Base-by-base conservation (phyloP, 2,888 invertebrate species). In the Drepana falcataria region DNA sequence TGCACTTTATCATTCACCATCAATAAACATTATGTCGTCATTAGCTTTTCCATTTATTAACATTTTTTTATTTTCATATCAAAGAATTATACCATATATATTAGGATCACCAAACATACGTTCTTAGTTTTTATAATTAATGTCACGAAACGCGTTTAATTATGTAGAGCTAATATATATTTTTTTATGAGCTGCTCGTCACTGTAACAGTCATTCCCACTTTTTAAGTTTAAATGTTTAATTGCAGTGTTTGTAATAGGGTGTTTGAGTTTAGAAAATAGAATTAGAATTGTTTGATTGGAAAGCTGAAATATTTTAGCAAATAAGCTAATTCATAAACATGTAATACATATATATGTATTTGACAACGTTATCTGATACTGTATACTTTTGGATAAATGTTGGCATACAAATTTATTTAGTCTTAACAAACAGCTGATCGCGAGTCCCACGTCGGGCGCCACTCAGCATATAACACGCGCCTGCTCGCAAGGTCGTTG, bases 1-100 rank as follows among this genome's bases (percentile, higher is more conserved):
- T 84, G 89, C 88, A 89, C 87, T 71, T 64, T 71, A 80, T 79
- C 73, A 73, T 80, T 78, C 80, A 81, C 77, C 69, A 73, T 68
- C 78, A 75, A 78, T 76, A 56, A 41, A 58, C 56, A 61, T 65
- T 64, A 69, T 64, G 53, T 58, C 47, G 49, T 55, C 63, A 68
- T 72, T 67, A 54, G 55, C 61, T 49, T 57, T 37, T 57, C 61
- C 57, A 58, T 63, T 58, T 63, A 63, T 52, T 55, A 59, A 34
- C 33, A 9, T 41, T 51, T 51, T 3, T 34, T 40, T 51, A 40
- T 33, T 2, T 2, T 51, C 40, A 40, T 40, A 6, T 9, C 6
- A 7, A 44, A 44, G 3, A 44, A 9, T 9, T 3, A 44, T 44
- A 21, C 21, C 21, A 21, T 21, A 21, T 9, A 44, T 44, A 44